These are phyloP conservation scores for Nemapogon koenigi DNA, from an alignment of 2,888 invertebrate genomes.

Conservation along the genomic window DNA sequence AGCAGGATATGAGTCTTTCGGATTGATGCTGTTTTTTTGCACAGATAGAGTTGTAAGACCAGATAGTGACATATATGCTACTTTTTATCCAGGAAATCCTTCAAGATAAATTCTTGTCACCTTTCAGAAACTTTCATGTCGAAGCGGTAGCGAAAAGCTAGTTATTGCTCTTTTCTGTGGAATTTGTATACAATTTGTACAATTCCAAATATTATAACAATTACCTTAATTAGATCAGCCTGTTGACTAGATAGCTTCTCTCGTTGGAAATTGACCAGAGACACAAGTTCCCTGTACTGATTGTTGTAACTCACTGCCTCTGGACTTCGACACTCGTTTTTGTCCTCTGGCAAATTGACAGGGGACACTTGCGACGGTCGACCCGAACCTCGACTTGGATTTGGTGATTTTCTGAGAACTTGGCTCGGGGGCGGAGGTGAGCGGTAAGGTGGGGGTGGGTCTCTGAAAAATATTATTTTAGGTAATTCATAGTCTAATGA, in stretches of 20 bases:
- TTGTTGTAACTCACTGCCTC: constrained; percentile 76
- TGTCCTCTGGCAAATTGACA: constrained; percentile 37
- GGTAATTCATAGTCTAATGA: too few relatives aligned
- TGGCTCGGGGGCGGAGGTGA: constrained; percentile 55
- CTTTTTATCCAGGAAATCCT: too few relatives aligned
- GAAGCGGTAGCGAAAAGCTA: too few relatives aligned
- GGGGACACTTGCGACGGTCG: constrained; percentile 52
- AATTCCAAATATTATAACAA: too few relatives aligned
- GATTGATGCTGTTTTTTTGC: too few relatives aligned
- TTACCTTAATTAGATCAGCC: constrained; percentile 87
- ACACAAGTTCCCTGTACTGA: constrained; percentile 83
- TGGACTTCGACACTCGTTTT: constrained; percentile 35
- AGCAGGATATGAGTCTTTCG: too few relatives aligned
- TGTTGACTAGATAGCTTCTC: constrained; percentile 90
- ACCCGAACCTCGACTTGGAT: constrained; percentile 25
- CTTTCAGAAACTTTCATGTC: too few relatives aligned
- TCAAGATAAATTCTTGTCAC: too few relatives aligned
- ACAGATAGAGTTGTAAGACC: too few relatives aligned
- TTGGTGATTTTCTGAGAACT: constrained; percentile 45
- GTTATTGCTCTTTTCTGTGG: too few relatives aligned
- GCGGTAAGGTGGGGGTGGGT: constrained; percentile 57
- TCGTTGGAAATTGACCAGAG: constrained; percentile 88
- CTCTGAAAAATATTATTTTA: constrained; percentile 37
- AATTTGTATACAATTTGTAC: too few relatives aligned
- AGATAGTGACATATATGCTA: too few relatives aligned